A percentile compares a stretch with the other conserved stretches of the same genome.
Conservation (phyloP, 2,888 invertebrate species). For the Andrena dorsata region DNA sequence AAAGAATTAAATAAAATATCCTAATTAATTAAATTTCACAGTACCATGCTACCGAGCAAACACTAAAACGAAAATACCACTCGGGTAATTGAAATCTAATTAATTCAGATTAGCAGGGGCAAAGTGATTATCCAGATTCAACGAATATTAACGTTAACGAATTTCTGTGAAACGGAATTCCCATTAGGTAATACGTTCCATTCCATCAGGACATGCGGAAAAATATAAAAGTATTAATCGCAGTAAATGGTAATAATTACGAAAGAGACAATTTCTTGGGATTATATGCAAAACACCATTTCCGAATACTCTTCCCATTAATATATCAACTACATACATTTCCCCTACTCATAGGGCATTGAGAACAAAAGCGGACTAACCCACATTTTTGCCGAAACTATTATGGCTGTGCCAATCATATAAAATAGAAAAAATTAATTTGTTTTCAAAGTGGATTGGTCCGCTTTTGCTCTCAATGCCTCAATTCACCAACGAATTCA, state of each 20-base stretch:
- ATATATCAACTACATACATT: too few relatives aligned
- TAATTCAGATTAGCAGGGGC: neutral
- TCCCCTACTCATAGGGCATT: too few relatives aligned
- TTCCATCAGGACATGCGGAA: neutral
- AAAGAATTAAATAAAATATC: neutral
- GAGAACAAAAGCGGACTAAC: too few relatives aligned
- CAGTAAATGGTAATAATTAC: neutral
- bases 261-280: neutral
- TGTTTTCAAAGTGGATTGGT: too few relatives aligned
- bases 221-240: neutral
- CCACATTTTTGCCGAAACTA: too few relatives aligned
- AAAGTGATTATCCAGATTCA: neutral
- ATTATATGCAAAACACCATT: neutral
- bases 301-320: too few relatives aligned
- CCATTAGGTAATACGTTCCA: too few relatives aligned
- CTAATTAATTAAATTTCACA: slow-evolving; percentile 15
- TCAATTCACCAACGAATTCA: too few relatives aligned
- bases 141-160: neutral
- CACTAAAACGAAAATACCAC: neutral
- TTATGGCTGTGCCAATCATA: too few relatives aligned
- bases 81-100: neutral
- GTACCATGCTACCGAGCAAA: neutral
- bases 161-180: neutral
- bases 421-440: too few relatives aligned
- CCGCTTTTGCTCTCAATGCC: too few relatives aligned